Conservation (phyloP, 1,140 invertebrate genomes). For the Tyrophagus putrescentiae region DNA sequence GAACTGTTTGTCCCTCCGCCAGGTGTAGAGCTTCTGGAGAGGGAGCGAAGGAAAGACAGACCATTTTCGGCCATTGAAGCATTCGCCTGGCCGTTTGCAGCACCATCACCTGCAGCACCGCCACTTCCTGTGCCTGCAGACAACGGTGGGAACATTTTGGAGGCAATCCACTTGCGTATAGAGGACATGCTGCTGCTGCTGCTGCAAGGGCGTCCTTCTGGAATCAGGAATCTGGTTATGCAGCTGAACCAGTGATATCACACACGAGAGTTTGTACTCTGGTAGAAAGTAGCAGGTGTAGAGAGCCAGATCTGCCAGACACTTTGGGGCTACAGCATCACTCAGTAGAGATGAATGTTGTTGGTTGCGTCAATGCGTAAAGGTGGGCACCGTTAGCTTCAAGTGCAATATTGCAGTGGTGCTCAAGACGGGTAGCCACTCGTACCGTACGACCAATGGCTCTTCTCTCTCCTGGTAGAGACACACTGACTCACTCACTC, state of each 20-base stretch:
- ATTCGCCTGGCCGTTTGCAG: neutral
- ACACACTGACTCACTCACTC: too few relatives aligned
- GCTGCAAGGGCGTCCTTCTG: neutral
- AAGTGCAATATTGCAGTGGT: too few relatives aligned
- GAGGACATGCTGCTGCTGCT: slow-evolving; percentile 20
- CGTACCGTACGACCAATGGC: too few relatives aligned
- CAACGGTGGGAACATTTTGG: slow-evolving; percentile 19
- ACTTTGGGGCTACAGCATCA: too few relatives aligned
- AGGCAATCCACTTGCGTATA: slow-evolving; percentile 22
- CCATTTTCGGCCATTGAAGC: slow-evolving; percentile 1
- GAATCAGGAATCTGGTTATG: neutral
- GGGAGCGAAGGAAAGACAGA: neutral
- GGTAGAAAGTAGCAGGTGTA: too few relatives aligned
- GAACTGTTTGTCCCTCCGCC: neutral
- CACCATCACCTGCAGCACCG: neutral
- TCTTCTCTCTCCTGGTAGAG: too few relatives aligned
- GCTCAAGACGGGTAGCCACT: too few relatives aligned
- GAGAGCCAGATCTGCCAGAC: too few relatives aligned
- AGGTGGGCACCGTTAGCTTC: too few relatives aligned
- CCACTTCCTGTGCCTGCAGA: neutral
- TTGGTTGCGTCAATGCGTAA: too few relatives aligned
- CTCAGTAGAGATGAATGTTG: too few relatives aligned
- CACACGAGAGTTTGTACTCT: neutral
- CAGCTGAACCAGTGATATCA: neutral
- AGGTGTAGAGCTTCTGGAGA: neutral